Conservation (phyloP, 37 sponge, comb jelly and placozoan species). For the Hormiphora californensis region DNA sequence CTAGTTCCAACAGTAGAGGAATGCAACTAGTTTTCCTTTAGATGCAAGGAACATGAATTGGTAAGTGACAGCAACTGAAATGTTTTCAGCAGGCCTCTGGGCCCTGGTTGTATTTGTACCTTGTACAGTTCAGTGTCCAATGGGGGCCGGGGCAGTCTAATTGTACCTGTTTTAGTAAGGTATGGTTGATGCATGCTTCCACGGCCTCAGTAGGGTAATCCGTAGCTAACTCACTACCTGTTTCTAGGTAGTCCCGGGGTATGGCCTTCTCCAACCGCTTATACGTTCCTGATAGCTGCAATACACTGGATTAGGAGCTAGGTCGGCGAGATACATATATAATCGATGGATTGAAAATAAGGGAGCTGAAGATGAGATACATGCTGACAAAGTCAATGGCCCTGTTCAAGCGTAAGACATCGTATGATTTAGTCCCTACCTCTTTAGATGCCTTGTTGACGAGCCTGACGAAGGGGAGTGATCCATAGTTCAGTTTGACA, state of each 20-base stretch:
- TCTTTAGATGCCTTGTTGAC: constrained; percentile 42
- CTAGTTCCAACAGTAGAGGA: too few species aligned
- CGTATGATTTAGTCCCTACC: not conserved
- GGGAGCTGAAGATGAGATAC: too few species aligned
- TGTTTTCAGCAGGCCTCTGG: too few species aligned
- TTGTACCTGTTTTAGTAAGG: constrained; percentile 38
- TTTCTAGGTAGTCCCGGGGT: constrained; percentile 37
- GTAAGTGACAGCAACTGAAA: not conserved
- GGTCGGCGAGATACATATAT: too few species aligned
- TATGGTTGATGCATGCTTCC: constrained; percentile 44
- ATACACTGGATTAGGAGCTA: too few species aligned
- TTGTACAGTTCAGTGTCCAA: too few species aligned
- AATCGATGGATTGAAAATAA: too few species aligned
- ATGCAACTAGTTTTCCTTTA: too few species aligned
- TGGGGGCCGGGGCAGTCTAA: not conserved
- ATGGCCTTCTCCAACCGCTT: constrained; percentile 43
- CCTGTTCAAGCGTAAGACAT: too few species aligned
- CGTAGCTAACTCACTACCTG: not conserved
- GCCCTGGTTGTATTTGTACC: too few species aligned
- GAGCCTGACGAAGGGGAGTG: constrained; percentile 25
- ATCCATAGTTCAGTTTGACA: constrained; percentile 1
- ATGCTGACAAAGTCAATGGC: too few species aligned
- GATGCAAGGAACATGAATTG: too few species aligned
- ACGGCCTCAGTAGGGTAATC: constrained; percentile 11
- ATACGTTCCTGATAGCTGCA: constrained; percentile 39